Evolutionary conservation across 2,797 vertebrate species (phyloP), one percentile per base, ranked within the genome.

Genomic region (Poeciliopsis paucimaculata): DNA sequence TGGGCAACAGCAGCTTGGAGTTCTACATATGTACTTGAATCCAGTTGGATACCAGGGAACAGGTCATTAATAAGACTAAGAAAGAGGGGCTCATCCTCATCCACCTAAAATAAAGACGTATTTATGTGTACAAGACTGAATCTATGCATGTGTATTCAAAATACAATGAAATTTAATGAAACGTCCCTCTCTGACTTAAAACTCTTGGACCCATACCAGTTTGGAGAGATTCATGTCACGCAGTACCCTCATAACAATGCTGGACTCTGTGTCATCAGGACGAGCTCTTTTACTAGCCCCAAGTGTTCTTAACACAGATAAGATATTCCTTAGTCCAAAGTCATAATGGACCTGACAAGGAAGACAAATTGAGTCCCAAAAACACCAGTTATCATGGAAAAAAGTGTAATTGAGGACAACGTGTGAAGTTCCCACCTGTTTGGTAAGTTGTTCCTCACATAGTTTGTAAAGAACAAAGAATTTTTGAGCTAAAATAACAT

Each of bases 191-290:
- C 36, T 3, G 49, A 64, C 13, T 55, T 34, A 12, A 83, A 6
- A 75, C 23, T 0, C 26, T n/a, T 64, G 13, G 8, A 5, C 34
- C 57, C 51, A 36, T 86, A 91, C 91, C 76, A 92, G 82, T 86
- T 98, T 98, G 77, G 97, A 97, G 73, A 98, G 95, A 88, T 98
- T 98, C 97, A 98, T 97, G 83, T 98, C 97, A 80, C 97, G 94
- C 12, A 98, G 93, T 12, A 97, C 97, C 20, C 96, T 95, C 97
- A 98, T 97, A 75, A 98, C 97, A 0, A 95, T 97, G 1, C 95
- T 96, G 70, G 97, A 95, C 85, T 98, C 98, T 0, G 96, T 96
- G 55, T 98, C 97, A 11, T 81, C 86, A 1, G 97, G 97, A 79
- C 93, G 96, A 77, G 96, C 94, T 90, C 97, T 95, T 91, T 98